Conservation (phyloP, 2,113 vertebrate species). For the Centropus unirufus region DNA sequence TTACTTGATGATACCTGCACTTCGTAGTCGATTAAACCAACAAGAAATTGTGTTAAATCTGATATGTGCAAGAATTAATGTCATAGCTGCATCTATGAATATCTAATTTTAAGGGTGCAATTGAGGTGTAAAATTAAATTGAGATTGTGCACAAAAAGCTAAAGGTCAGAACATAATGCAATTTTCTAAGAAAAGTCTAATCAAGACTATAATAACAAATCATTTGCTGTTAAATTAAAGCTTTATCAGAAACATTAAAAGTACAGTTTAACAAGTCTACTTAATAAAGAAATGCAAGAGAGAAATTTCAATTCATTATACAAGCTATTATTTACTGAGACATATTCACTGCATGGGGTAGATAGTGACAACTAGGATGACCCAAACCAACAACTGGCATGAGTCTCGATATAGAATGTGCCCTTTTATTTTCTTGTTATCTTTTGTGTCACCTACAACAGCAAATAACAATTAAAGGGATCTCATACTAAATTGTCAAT, state of each 20-base stretch:
- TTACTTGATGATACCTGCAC: background rate
- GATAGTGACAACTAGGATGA: background rate
- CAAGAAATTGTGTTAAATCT: background rate
- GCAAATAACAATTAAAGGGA: background rate
- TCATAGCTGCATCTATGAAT: background rate
- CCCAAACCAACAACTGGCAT: background rate
- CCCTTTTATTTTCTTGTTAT: background rate
- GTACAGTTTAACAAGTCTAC: background rate
- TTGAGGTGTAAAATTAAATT: background rate
- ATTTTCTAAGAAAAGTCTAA: background rate
- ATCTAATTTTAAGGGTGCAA: background rate
- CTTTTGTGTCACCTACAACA: background rate
- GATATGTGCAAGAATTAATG: background rate
- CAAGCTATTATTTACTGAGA: background rate
- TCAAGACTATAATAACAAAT: background rate
- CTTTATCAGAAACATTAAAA: background rate
- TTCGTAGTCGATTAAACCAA: background rate
- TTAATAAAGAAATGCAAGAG: background rate
- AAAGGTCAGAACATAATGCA: background rate
- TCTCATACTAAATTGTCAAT: background rate
- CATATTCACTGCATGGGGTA: background rate
- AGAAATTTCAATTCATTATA: slow-evolving; percentile 2
- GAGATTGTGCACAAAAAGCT: background rate
- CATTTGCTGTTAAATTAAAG: background rate
- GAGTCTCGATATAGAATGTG: background rate